These are phyloP conservation scores for Nycteola revayana DNA, from an alignment of 2,888 invertebrate species.

Conservation along the genomic window DNA sequence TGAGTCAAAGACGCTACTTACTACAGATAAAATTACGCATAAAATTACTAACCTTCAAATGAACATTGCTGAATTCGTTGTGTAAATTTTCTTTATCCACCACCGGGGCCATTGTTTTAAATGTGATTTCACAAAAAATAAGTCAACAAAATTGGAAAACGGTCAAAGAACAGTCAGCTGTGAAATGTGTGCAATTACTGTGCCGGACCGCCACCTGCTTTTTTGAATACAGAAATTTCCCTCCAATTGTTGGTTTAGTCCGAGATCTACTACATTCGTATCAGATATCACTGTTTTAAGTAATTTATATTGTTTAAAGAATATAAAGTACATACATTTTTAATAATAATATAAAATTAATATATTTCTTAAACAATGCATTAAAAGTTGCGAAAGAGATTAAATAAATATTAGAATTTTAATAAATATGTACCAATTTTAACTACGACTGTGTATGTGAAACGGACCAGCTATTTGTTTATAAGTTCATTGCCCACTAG, in stretches of 20 bases:
- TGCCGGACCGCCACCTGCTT: neutral
- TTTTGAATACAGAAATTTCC: constrained; percentile 17
- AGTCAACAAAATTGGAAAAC: neutral
- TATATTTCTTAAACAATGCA: too few species aligned
- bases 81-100: constrained; percentile 69
- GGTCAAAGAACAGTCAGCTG: neutral
- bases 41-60: constrained; percentile 62
- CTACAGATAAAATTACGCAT: neutral
- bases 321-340: too few species aligned
- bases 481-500: constrained; percentile 28
- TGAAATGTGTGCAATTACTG: neutral
- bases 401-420: too few species aligned
- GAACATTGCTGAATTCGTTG: constrained; percentile 60
- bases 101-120: constrained; percentile 48
- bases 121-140: neutral
- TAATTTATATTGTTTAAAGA: too few species aligned
- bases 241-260: constrained; percentile 17
- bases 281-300: too few species aligned
- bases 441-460: too few species aligned
- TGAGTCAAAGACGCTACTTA: too few species aligned
- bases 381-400: too few species aligned
- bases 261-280: too few species aligned
- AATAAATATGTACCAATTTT: too few species aligned
- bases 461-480: constrained; percentile 21
- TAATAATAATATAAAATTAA: too few species aligned